Evolutionary conservation across 2,888 invertebrate species (phyloP).

Genomic region (Cryptus viduatorius): DNA sequence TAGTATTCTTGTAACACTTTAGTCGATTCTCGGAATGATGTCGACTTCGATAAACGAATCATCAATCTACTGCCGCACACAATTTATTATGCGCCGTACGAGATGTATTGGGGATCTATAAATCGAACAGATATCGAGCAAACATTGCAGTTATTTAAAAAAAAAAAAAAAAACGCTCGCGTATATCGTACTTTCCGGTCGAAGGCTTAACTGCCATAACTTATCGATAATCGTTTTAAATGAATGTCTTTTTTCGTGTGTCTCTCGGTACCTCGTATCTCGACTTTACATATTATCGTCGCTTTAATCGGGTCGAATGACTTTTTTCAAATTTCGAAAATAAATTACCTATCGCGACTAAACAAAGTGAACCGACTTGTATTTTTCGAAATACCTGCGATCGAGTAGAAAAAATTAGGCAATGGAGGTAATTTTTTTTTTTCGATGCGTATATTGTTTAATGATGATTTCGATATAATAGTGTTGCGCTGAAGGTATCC

Average conservation of each 20-base stretch:
- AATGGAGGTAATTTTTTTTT: no score
- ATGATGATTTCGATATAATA: no score
- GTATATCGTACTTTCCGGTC: background rate
- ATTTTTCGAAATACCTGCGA: background rate
- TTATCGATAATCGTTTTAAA: slow-evolving; percentile 8
- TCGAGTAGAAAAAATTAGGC: no score
- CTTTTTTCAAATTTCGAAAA: background rate
- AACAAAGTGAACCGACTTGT: background rate
- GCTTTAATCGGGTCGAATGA: background rate
- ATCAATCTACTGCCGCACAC: slow-evolving; percentile 1
- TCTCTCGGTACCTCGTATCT: background rate
- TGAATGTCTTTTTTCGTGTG: background rate
- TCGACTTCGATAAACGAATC: background rate
- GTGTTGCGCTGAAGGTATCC: no score
- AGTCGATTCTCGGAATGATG: background rate
- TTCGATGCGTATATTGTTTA: no score
- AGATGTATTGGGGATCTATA: background rate
- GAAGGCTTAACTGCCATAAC: background rate
- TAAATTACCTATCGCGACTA: background rate
- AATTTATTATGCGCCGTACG: background rate
- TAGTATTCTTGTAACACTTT: background rate
- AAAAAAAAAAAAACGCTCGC: background rate
- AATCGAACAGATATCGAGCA: background rate
- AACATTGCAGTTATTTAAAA: background rate
- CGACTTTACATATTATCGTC: background rate